These are phyloP conservation scores for Stenchaetothrips biformis DNA, from an alignment of 2,888 invertebrate genomes.

Conservation along the genomic window DNA sequence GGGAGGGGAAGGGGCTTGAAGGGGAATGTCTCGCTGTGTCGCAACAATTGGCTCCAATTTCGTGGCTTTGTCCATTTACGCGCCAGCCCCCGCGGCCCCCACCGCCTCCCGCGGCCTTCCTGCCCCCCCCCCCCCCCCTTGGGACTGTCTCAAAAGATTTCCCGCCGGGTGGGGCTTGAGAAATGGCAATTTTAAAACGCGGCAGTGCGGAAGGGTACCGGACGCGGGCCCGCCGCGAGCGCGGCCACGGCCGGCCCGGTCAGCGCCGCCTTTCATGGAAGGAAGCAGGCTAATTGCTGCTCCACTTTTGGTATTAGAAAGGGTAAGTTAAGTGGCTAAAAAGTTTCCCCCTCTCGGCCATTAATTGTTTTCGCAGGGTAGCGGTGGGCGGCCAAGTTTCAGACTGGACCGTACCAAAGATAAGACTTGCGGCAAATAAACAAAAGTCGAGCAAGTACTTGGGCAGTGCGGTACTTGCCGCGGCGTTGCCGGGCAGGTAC, in stretches of 20 bases:
- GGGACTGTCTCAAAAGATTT: neutral
- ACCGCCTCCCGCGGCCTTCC: neutral
- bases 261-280: neutral
- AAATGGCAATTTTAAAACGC: too few species aligned
- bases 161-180: too few species aligned
- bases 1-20: neutral
- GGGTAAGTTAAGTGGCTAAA: neutral
- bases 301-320: neutral
- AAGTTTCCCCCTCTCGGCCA: neutral
- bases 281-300: neutral
- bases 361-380: constrained; percentile 12
- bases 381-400: neutral
- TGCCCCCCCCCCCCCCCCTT: neutral
- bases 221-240: neutral
- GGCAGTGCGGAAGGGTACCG: too few species aligned
- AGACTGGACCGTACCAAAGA: too few species aligned
- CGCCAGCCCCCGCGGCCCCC: neutral
- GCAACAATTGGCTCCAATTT: constrained; percentile 24
- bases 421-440: too few species aligned
- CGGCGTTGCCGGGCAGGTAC: too few species aligned
- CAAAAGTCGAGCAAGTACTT: too few species aligned
- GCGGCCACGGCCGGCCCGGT: neutral
- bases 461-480: too few species aligned
- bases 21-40: neutral
- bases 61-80: constrained; percentile 20